Evolutionary conservation across 2,888 invertebrate genomes (phyloP), one percentile per base, ranked within the genome.

Genomic region (Eretmocerus hayati): DNA sequence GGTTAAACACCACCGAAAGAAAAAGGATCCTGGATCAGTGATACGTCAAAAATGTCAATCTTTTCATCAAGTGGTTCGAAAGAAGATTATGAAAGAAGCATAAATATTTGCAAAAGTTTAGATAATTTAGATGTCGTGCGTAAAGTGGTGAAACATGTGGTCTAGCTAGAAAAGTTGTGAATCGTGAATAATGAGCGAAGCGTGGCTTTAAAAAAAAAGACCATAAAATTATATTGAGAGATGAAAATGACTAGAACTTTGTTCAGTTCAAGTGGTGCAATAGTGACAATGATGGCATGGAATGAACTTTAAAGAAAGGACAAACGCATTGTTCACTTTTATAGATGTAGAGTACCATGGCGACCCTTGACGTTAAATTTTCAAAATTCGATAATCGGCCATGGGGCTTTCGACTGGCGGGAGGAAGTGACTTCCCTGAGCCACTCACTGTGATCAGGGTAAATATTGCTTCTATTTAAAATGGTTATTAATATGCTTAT

Each of bases 321-420:
- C 36, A 19, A 37, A 42, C 16, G 2, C 11, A 38, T 20, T n/a
- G 33, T 5, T 37, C 42, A 31, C 31, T 50, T 48, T 63, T 62
- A 42, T 63, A 67, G 67, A 68, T 69, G 64, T 68, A 69, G 66
- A 61, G 41, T 56, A 67, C 75, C 73, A 85, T 85, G 85, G 82
- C 83, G 71, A 55, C 62, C 18, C 57, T 67, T 57, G 83, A 82
- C 63, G 76, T 86, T 53, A 81, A 79, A 68, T 77, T 80, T 69
- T 79, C 73, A 61, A 80, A 73, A 71, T 75, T 77, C 48, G 80
- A 80, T 56, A 79, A 77, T 51, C 79, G 80, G 51, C 77, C 83
- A 42, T 89, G 88, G 87, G 88, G 88, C 43, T 87, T 89, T 71
- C 77, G 87, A 47, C 73, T 89, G 51, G 78, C 81, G 54, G 87